These are phyloP conservation scores for Leptobrachium ailaonicum DNA, from an alignment of 2,113 vertebrate species.

Conservation along the genomic window DNA sequence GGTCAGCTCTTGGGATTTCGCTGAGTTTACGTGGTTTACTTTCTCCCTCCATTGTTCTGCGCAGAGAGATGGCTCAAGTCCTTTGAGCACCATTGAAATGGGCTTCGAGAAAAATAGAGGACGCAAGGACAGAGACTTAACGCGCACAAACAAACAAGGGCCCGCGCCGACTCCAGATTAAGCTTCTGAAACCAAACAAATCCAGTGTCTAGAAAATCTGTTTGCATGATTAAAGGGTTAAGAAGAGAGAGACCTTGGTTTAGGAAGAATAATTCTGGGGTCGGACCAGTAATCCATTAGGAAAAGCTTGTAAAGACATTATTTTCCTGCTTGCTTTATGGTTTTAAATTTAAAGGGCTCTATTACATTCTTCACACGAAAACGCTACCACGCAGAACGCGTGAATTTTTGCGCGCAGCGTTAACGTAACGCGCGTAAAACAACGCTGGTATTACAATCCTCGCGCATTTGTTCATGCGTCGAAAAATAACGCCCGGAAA, in stretches of 20 bases:
- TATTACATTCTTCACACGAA: too few relatives aligned
- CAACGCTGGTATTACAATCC: too few relatives aligned
- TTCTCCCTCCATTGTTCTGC: constrained; percentile 51
- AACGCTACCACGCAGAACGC: too few relatives aligned
- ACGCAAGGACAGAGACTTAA: constrained; percentile 12
- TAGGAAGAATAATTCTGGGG: not conserved
- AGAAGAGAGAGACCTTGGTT: too few relatives aligned
- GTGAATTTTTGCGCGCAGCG: too few relatives aligned
- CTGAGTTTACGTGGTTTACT: constrained; percentile 61
- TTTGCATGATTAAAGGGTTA: constrained; percentile 5
- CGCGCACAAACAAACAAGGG: not conserved
- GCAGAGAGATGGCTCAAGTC: constrained; percentile 48
- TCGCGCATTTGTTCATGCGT: too few relatives aligned
- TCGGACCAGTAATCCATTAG: too few relatives aligned
- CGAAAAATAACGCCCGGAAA: too few relatives aligned
- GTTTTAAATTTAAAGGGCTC: too few relatives aligned
- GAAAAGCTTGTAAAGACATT: too few relatives aligned
- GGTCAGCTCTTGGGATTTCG: constrained; percentile 59
- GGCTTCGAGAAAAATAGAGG: constrained; percentile 48
- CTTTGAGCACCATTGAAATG: constrained; percentile 44
- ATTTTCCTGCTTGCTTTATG: too few relatives aligned
- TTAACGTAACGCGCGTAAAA: too few relatives aligned
- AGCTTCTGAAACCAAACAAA: not conserved
- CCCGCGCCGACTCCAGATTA: not conserved
- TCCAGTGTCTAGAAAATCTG: not conserved